Evolutionary conservation across 2,888 invertebrate species (phyloP), one percentile per base, ranked within the genome.

Genomic region (Eucera pruinosa): DNA sequence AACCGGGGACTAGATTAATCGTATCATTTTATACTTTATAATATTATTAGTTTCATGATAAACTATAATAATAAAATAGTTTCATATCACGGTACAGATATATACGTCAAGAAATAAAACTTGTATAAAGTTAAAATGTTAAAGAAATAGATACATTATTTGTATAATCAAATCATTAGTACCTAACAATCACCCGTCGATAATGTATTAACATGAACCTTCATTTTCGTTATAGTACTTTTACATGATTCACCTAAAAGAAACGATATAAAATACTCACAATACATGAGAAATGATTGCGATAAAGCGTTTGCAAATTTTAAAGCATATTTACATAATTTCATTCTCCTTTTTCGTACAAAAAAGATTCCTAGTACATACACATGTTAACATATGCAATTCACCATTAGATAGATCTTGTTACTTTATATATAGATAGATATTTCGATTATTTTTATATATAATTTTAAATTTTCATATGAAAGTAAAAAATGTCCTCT

Each of bases 271-370:
- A 58, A 36, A 25, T 64, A 68, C 67, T 58, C 52, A 78, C 62
- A 75, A 39, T 62, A n/a, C n/a, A 62, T 6, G 9, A 41, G 67
- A 54, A 62, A 58, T 47, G 25, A 60, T 73, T 67, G 60, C 15
- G 47, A 79, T 9, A 23, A 60, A 64, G 52, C 9, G 67, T 70
- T 54, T 50, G 18, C 58, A 61, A 61, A 43, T 54, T 68, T 43
- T 69, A 80, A 72, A 78, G 54, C 60, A 74, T 83, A 83, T 83
- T 76, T 83, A 83, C 82, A 81, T 80, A 76, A 71, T 76, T 67
- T 75, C 65, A 64, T 81, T 71, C 68, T 61, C 52, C 68, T 43
- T 79, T 71, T 62, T 61, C 39, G 57, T 23, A 41, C 25, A 33
- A 62, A 68, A 65, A 55, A 66, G 27, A 64, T 64, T 70, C 23